These are phyloP conservation scores for Chironomus tepperi DNA, from an alignment of 1,140 invertebrate species.

Conservation along the genomic window DNA sequence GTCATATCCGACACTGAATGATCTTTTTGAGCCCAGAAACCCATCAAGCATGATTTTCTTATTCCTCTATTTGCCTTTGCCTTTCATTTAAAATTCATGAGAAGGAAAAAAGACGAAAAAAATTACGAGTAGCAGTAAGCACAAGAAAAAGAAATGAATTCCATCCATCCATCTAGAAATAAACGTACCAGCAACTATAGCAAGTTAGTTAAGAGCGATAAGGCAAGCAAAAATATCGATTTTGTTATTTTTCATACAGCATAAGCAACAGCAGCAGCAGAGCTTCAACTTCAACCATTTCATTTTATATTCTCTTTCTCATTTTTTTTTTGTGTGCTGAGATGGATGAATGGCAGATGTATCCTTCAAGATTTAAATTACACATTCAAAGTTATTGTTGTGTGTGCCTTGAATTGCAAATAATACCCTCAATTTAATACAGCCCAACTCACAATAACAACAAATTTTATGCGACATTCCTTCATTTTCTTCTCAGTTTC, in stretches of 20 bases:
- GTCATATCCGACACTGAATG: conserved; percentile 6
- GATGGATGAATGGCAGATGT: conserved; percentile 20
- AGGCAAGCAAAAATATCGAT: background rate
- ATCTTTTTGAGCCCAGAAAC: conserved; percentile 19
- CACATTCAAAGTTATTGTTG: conserved; percentile 10
- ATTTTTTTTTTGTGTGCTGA: background rate
- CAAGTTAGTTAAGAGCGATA: background rate
- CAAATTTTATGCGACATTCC: too few species aligned
- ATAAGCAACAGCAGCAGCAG: background rate
- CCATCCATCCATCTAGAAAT: background rate
- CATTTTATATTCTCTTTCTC: background rate
- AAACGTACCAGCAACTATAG: background rate
- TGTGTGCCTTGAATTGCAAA: background rate
- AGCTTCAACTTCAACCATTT: too few species aligned
- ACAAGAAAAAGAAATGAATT: background rate
- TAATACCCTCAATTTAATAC: background rate
- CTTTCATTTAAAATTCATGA: conserved; percentile 21
- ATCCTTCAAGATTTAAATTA: conserved; percentile 20
- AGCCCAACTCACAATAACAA: background rate
- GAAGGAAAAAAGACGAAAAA: background rate
- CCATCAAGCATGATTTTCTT: conserved; percentile 22
- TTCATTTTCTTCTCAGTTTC: too few species aligned
- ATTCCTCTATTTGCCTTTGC: background rate
- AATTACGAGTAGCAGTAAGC: too few species aligned
- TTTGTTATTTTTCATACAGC: background rate